Evolutionary conservation across 1,140 invertebrate species (phyloP).

Genomic region (Littorina saxatilis): DNA sequence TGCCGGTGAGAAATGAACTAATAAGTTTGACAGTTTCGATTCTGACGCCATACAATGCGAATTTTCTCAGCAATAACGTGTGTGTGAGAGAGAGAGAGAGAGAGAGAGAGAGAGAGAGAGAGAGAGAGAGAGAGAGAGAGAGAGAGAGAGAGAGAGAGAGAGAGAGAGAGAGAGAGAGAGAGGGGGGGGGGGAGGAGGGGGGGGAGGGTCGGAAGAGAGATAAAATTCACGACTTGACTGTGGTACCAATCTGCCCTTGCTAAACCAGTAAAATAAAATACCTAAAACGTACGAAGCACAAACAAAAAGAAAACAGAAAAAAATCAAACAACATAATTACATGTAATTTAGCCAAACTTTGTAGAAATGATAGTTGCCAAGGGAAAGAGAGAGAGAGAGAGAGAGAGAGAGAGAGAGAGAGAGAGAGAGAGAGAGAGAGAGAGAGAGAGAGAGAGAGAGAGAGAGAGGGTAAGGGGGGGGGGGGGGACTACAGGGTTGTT

Average conservation of each 20-base stretch:
- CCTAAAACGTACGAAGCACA: neutral
- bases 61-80: no score
- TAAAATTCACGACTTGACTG: no score
- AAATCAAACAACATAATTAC: neutral
- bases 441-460: neutral
- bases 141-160: neutral
- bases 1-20: no score
- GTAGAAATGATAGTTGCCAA: no score
- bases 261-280: neutral
- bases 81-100: no score
- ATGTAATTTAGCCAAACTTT: no score
- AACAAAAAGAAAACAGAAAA: neutral
- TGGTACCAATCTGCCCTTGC: no score
- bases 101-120: neutral
- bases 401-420: neutral
- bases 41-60: no score
- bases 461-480: no score
- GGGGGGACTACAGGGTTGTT: no score
- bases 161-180: neutral
- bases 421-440: slow-evolving; percentile 15
- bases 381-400: neutral
- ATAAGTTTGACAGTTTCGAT: no score
- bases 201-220: neutral
- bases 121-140: neutral
- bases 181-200: slow-evolving; percentile 13